Evolutionary conservation across 2,797 vertebrate genomes (phyloP).

Genomic region (Pseudochromis fuscus): DNA sequence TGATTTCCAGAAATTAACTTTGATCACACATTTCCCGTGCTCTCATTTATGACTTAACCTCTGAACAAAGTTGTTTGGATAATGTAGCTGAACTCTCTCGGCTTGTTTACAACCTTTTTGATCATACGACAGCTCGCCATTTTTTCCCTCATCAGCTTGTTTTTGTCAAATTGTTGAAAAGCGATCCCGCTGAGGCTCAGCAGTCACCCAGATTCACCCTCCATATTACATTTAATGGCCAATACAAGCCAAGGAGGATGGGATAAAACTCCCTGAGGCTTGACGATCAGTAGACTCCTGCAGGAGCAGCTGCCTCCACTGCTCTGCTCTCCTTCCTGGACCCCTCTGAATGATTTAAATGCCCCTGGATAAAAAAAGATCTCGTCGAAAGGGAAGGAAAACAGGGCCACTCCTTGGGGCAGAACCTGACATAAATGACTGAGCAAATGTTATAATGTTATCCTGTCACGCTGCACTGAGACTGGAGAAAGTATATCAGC

Average conservation of each 20-base stretch:
- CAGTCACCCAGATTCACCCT: conserved; percentile 22
- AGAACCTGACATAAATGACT: conserved; percentile 56
- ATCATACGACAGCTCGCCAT: neutral
- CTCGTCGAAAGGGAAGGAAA: conserved; percentile 53
- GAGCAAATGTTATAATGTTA: conserved; percentile 45
- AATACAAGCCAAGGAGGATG: conserved; percentile 25
- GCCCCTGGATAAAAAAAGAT: conserved; percentile 78
- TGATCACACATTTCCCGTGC: neutral
- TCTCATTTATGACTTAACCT: neutral
- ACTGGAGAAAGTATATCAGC: conserved; percentile 5
- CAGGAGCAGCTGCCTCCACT: conserved; percentile 62
- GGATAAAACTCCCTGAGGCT: conserved; percentile 58
- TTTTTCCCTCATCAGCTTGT: neutral
- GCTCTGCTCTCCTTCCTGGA: conserved; percentile 59
- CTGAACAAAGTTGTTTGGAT: neutral
- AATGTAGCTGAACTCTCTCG: neutral
- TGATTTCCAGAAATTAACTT: neutral
- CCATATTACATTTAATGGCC: conserved; percentile 36
- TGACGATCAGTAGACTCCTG: conserved; percentile 48
- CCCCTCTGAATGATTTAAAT: conserved; percentile 80
- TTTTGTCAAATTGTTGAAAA: conserved; percentile 3
- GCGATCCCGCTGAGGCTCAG: conserved; percentile 3
- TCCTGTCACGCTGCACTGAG: conserved; percentile 33
- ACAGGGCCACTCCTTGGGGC: conserved; percentile 62
- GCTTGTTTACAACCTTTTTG: neutral